Evolutionary conservation across 2,113 vertebrate genomes (phyloP), one percentile per base, ranked within the genome.

Genomic region (Cairina moschata): DNA sequence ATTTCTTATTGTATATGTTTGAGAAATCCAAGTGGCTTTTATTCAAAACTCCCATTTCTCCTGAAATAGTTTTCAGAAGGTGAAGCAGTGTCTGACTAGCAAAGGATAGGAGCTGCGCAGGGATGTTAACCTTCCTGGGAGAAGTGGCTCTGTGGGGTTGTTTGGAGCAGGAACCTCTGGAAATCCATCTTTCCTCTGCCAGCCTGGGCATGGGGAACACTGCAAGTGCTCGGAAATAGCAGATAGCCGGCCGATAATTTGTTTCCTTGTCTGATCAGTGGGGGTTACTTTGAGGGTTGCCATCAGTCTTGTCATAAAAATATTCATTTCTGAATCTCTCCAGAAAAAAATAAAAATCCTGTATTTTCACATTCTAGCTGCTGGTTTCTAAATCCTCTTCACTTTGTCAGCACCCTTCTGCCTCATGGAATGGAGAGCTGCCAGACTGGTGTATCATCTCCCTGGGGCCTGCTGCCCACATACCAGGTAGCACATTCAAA

Each of bases 401-500:
- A 28, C 50, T 93, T 91, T 89, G 58, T 82, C 86, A 93, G 72
- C 68, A 92, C 54, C 66, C 65, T 93, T 95, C 48, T 0, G 0
- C 69, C 93, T 91, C 87, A 68, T 34, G 59, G 73, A 17, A 71
- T 18, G 66, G 62, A 31, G 0, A 82, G 48, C 11, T 95, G 91
- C 81, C 84, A 87, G 94, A 21, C 84, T 79, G 54, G 40, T 79
- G 66, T n/a, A 29, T 85, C 79, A 73, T 82, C 66, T 87, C 74
- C 42, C 84, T 42, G 54, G 86, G 84, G 83, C 76, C 81, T 85
- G 69, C 66, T 92, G 80, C 86, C 86, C 93, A 81, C 23, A 0
- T 31, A 91, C 55, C 74, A 95, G 86, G 89, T 86, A 89, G 67
- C 52, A 36, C 63, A 69, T 92, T 89, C 44, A 72, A 46, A 95